phyloP scores from a whole-genome alignment of 2,797 vertebrate species.

The Cuculus canorus region DNA sequence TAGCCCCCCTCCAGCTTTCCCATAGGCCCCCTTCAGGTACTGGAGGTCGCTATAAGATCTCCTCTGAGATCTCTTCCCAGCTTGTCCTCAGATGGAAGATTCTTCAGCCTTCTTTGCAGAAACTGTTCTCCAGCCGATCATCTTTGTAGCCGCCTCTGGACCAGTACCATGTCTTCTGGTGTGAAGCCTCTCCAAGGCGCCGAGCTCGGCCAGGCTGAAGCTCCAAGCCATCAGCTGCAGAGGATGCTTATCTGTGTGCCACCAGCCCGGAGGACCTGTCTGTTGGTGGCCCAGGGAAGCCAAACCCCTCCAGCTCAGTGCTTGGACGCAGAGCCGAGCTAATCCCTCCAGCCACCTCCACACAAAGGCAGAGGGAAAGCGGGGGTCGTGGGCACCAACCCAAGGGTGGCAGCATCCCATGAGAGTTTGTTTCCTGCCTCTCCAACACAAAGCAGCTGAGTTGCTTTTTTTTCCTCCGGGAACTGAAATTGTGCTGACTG shows the following conservation, averaged over 20 bases:
- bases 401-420: accelerated
- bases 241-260: neutral
- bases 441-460: neutral
- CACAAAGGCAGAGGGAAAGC: neutral
- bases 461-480: neutral
- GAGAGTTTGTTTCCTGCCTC: neutral
- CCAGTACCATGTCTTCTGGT: neutral
- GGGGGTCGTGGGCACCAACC: neutral
- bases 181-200: neutral
- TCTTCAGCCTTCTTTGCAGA: no score
- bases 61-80: no score
- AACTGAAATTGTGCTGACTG: conserved; percentile 20
- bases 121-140: no score
- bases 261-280: neutral
- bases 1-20: no score
- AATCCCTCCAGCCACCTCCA: neutral
- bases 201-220: neutral
- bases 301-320: accelerated
- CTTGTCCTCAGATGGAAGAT: no score
- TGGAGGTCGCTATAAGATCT: no score
- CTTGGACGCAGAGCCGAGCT: neutral
- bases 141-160: no score
- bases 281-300: neutral
- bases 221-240: neutral
- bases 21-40: no score